Percentiles rank a stretch among this genome's conserved stretches.
Conservation (phyloP, 2,888 invertebrate species). For the Anodontia alba region DNA sequence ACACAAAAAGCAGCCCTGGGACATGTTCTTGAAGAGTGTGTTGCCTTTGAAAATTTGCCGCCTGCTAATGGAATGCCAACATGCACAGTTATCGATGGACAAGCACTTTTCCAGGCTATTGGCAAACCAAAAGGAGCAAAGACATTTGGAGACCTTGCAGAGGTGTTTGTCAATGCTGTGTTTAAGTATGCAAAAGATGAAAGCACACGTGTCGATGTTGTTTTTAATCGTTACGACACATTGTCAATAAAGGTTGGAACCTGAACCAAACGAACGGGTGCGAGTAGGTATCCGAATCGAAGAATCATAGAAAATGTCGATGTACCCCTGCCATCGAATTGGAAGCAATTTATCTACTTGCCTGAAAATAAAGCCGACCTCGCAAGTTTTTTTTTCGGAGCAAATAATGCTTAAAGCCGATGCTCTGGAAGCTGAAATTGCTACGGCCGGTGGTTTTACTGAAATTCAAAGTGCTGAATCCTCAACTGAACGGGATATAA, state of each 20-base stretch:
- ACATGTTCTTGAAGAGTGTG: background rate
- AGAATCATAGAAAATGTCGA: background rate
- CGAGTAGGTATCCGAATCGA: background rate
- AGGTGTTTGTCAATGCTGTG: background rate
- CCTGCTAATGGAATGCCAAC: background rate
- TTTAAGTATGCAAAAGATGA: background rate
- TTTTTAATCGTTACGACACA: background rate
- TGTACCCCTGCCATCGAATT: slow-evolving; percentile 3
- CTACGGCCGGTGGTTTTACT: background rate
- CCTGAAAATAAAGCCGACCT: background rate
- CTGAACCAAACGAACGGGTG: background rate
- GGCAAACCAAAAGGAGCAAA: slow-evolving; percentile 15
- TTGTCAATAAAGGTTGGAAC: slow-evolving; percentile 19
- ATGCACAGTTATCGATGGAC: slow-evolving; percentile 13
- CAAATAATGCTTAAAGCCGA: background rate
- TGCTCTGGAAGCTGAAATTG: background rate
- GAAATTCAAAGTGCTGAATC: background rate
- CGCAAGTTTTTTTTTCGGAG: background rate
- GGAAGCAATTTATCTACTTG: background rate
- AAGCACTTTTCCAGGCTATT: slow-evolving; percentile 12
- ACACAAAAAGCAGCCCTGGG: background rate
- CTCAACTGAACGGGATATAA: background rate
- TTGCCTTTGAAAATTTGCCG: background rate
- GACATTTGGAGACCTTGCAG: slow-evolving; percentile 10
- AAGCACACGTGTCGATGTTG: background rate